Base-by-base conservation (phyloP, 64 coral and sea anemone species). In the Anthopleura sola region DNA sequence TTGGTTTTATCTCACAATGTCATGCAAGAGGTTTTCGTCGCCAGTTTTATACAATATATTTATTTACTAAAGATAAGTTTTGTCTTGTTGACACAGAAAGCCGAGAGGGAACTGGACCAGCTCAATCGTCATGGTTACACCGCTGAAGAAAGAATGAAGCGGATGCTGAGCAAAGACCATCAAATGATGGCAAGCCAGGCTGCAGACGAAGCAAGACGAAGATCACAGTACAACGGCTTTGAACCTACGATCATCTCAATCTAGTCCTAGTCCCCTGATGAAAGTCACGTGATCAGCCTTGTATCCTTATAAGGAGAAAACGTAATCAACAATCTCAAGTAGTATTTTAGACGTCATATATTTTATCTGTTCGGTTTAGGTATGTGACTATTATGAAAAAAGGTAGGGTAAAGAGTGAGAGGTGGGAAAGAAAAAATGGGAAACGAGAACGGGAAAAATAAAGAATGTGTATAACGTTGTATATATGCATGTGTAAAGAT, bases 31-130 rank as follows among this genome's bases (percentile, higher is more conserved):
- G 40, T 44, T 6, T 44, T 44, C 40, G 40, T 44, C 40, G 40
- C 40, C 40, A 44, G 40, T 44, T 44, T 8, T 44, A 44, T 44
- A 6, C 4, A 2, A 2, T 8, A 44, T 44, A 44, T 44, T 44
- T 44, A 44, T 62, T 62, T 62, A 53, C n/a, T 62, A 1, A 29
- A 71, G 58, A 5, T 74, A 12, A 9, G 36, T 62, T 68, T 68
- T n/a, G 60, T 66, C 7, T 71, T 71, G 47, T 18, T 37, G 0
- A 50, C 83, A 49, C 68, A 96, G 94, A 96, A 90, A 92, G 90
- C 94, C 47, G 86, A 92, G 87, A 92, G 76, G 81, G 90, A 96
- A 49, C 34, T 92, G 68, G 87, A 96, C 31, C 89, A 86, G 54
- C 44, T 48, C 11, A 89, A 91, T 31, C 88, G 93, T 31, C 85